A percentile compares a stretch with the other conserved stretches of the same genome.
Evolutionary conservation across 2,888 invertebrate species (phyloP).

Genomic region (Harpalus rubripes): DNA sequence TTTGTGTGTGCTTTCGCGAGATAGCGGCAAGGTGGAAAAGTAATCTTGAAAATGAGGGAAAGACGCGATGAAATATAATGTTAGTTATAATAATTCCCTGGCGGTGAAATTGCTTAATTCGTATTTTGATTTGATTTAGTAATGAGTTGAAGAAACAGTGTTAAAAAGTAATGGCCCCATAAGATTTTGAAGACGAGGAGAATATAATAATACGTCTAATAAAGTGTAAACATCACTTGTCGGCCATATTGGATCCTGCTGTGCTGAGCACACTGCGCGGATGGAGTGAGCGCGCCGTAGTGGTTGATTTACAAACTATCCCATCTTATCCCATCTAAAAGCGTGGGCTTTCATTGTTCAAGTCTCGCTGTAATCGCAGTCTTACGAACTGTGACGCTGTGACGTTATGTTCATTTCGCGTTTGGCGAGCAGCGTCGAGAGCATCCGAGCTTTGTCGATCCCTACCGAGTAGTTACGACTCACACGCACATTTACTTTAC

Average conservation of each 20-base stretch:
- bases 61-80: conserved; percentile 17
- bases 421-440: background rate
- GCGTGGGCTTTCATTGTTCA: conserved; percentile 27
- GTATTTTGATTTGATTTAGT: conserved; percentile 39
- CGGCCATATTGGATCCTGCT: conserved; percentile 41
- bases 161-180: conserved; percentile 35
- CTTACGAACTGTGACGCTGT: conserved; percentile 59
- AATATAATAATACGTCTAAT: conserved; percentile 53
- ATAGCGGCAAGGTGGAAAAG: conserved; percentile 7
- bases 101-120: conserved; percentile 16
- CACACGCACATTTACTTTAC: conserved; percentile 61
- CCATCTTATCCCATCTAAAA: conserved; percentile 52
- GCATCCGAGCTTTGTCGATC: background rate
- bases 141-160: conserved; percentile 42
- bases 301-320: conserved; percentile 56
- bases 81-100: conserved; percentile 12
- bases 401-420: conserved; percentile 51
- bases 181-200: conserved; percentile 30
- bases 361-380: conserved; percentile 50
- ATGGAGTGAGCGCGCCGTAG: conserved; percentile 16
- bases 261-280: conserved; percentile 8
- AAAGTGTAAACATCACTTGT: conserved; percentile 50
- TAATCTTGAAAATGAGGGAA: conserved; percentile 21
- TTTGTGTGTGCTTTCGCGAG: background rate
- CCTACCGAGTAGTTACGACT: conserved; percentile 33